phyloP scores from a whole-genome alignment of 2,113 vertebrate genomes.

The Brienomyrus brachyistius region DNA sequence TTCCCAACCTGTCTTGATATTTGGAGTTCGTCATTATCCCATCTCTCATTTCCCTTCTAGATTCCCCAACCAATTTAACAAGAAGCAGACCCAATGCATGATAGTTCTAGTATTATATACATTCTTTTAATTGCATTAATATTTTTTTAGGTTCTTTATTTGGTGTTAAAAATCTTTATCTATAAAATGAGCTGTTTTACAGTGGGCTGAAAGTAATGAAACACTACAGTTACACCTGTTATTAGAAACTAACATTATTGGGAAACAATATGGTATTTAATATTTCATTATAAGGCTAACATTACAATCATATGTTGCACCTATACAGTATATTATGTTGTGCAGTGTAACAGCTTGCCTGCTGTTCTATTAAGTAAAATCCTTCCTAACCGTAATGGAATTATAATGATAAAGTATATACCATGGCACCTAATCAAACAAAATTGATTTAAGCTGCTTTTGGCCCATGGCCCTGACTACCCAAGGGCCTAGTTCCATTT shows the following conservation, averaged over 20 bases:
- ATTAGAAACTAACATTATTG: background rate
- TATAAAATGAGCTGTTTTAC: background rate
- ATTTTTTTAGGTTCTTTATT: background rate
- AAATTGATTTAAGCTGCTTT: constrained; percentile 60
- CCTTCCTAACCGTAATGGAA: constrained; percentile 59
- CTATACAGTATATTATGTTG: constrained; percentile 51
- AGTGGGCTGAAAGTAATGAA: background rate
- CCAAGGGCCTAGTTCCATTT: constrained; percentile 42
- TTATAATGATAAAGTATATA: constrained; percentile 63
- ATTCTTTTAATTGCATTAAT: background rate
- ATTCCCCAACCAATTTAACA: background rate
- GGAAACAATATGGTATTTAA: background rate
- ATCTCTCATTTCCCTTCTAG: background rate
- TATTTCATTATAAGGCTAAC: background rate
- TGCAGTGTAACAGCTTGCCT: constrained; percentile 52
- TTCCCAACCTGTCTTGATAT: background rate
- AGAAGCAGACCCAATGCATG: background rate
- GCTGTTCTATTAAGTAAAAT: constrained; percentile 64
- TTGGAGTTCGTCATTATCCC: background rate
- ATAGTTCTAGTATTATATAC: background rate
- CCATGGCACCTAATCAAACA: constrained; percentile 56
- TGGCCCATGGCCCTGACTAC: constrained; percentile 42
- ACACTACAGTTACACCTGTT: background rate
- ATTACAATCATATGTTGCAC: constrained; percentile 23
- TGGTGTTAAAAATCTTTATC: background rate